These are phyloP conservation scores for Acrobasis repandana DNA, from an alignment of 2,888 invertebrate species.

Conservation along the genomic window DNA sequence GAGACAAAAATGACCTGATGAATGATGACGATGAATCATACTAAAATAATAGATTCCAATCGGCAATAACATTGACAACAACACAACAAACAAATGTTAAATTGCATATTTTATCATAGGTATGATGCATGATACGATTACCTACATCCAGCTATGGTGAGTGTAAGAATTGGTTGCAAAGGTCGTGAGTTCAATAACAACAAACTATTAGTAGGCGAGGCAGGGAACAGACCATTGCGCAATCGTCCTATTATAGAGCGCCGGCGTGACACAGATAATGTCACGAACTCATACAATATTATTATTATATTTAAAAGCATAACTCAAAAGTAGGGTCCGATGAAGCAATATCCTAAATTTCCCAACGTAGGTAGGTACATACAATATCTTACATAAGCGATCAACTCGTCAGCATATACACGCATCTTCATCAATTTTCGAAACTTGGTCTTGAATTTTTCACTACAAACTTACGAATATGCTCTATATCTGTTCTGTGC, in stretches of 20 bases:
- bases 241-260: slow-evolving; percentile 52
- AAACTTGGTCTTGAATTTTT: no score
- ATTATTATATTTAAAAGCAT: slow-evolving; percentile 12
- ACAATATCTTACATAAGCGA: neutral
- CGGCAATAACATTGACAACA: no score
- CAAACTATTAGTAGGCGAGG: slow-evolving; percentile 49
- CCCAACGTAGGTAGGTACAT: neutral
- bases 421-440: no score
- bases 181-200: slow-evolving; percentile 63
- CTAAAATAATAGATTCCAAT: no score
- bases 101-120: no score
- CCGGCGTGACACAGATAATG: slow-evolving; percentile 42
- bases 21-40: no score
- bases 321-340: slow-evolving; percentile 2
- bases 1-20: no score
- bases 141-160: slow-evolving; percentile 15
- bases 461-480: no score
- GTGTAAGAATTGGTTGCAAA: slow-evolving; percentile 36
- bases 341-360: slow-evolving; percentile 28
- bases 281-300: slow-evolving; percentile 30
- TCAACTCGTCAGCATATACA: no score
- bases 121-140: neutral
- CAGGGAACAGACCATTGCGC: slow-evolving; percentile 55
- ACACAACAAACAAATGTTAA: no score
- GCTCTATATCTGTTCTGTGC: no score